Evolutionary conservation across 2,113 vertebrate genomes (phyloP), one percentile per base, ranked within the genome.

Genomic region (Tetrax tetrax): DNA sequence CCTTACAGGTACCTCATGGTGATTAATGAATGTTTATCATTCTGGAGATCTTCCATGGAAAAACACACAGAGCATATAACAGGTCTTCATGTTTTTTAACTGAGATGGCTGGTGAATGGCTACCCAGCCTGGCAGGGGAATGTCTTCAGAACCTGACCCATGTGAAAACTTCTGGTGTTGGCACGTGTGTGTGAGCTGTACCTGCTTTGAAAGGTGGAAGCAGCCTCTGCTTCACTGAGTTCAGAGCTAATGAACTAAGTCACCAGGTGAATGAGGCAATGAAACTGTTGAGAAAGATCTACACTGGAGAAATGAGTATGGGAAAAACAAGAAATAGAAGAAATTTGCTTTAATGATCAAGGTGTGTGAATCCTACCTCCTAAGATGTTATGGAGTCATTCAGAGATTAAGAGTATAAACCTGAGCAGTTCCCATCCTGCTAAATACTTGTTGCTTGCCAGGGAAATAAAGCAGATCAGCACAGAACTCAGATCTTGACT

Each of bases 21-120:
- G 51, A 66, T 81, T 87, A 86, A 66, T 83, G 64, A 70, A 45
- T 75, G 33, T 71, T 92, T 92, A 77, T 86, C 4, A 28, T 78
- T 66, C 48, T 86, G 88, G 79, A 78, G 24, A 21, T 37, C 33
- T 68, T 93, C 60, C 43, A 66, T 50, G 41, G 37, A 17, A 64
- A 88, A 48, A 21, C 28, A 31, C 25, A 9, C 13, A 50, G 31
- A 54, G 21, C 37, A 17, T 18, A 35, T 54, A 66, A 35, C 10
- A 19, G 24, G 20, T 91, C 4, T 50, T 87, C 5, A 3, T 28
- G 7, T 43, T 43, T 43, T 41, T 68, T 28, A 57, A 63, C 16
- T 8, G 48, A 48, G 22, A 16, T n/a, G 24, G 43, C 16, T 92
- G 45, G 17, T 59, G 41, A 69, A 25, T 51, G 61, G 63, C 37